phyloP scores from a whole-genome alignment of 2,113 vertebrate species.

The Engraulis encrasicolus region DNA sequence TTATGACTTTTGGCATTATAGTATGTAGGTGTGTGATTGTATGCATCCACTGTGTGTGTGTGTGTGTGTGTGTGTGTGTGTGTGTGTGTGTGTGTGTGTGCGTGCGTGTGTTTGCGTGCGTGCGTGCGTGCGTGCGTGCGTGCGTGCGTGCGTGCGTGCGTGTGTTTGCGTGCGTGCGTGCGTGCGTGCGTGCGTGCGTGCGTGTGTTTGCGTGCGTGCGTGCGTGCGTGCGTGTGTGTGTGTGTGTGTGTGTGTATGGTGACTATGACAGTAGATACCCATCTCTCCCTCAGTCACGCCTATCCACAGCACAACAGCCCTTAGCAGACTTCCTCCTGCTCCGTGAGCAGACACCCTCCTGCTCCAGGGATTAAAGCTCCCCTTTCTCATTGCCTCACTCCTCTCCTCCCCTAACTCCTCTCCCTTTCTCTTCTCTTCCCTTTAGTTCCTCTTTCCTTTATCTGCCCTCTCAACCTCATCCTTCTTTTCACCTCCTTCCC shows the following conservation, averaged over 20 bases:
- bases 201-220: slow-evolving; percentile 19
- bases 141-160: too few relatives aligned
- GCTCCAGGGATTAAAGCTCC: slow-evolving; percentile 49
- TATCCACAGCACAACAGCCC: slow-evolving; percentile 13
- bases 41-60: too few relatives aligned
- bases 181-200: slow-evolving; percentile 26
- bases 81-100: too few relatives aligned
- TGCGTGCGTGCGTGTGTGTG: slow-evolving; percentile 35
- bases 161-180: not conserved
- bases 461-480: slow-evolving; percentile 84
- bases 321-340: slow-evolving; percentile 30
- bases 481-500: slow-evolving; percentile 82
- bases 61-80: slow-evolving; percentile 32
- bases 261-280: slow-evolving; percentile 49
- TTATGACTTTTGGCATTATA: too few relatives aligned
- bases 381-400: slow-evolving; percentile 40
- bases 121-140: not conserved
- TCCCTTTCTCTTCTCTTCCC: slow-evolving; percentile 75
- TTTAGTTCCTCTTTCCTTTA: slow-evolving; percentile 80
- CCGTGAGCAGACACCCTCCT: slow-evolving; percentile 31
- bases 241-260: slow-evolving; percentile 21
- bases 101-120: too few relatives aligned
- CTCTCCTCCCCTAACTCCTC: not conserved
- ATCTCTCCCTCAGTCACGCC: slow-evolving; percentile 47
- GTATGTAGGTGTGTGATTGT: too few relatives aligned